A percentile compares a stretch with the other conserved stretches of the same genome.
Evolutionary conservation across 1,140 invertebrate species (phyloP).

Genomic region (Acromyrmex charruanus): DNA sequence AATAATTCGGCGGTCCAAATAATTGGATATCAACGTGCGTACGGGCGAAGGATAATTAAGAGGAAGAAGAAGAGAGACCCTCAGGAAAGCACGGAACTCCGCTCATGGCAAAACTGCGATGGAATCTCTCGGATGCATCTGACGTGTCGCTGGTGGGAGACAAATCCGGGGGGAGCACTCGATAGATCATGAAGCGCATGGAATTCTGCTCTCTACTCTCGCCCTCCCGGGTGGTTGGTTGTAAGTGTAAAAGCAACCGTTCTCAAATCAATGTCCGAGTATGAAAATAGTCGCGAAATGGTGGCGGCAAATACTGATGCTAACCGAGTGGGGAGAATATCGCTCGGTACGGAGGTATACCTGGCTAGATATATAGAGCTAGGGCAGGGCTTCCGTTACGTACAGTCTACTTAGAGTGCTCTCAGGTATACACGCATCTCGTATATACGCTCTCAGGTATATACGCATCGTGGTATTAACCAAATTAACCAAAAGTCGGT

Average conservation of each 20-base stretch:
- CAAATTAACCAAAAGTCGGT: not conserved
- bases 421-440: conserved; percentile 83
- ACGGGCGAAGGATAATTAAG: not conserved
- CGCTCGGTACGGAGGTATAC: conserved; percentile 84
- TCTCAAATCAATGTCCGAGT: conserved; percentile 80
- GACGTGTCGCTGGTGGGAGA: conserved; percentile 47
- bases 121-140: conserved; percentile 26
- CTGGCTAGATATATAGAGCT: conserved; percentile 87
- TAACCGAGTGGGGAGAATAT: conserved; percentile 82
- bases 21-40: conserved; percentile 5
- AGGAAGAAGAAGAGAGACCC: not conserved
- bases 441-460: conserved; percentile 78
- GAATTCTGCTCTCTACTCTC: conserved; percentile 76
- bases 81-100: conserved; percentile 31
- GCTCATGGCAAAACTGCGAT: not conserved
- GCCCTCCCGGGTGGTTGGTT: conserved; percentile 80
- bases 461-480: conserved; percentile 70
- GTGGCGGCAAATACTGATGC: conserved; percentile 69
- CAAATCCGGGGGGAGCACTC: conserved; percentile 46
- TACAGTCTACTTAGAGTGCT: conserved; percentile 87
- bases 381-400: conserved; percentile 86
- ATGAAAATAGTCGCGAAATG: conserved; percentile 82
- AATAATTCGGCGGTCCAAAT: not conserved
- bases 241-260: conserved; percentile 70
- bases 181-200: conserved; percentile 75